Base-by-base conservation (phyloP, 2,888 invertebrate genomes). In the Drosophila prostipennis region DNA sequence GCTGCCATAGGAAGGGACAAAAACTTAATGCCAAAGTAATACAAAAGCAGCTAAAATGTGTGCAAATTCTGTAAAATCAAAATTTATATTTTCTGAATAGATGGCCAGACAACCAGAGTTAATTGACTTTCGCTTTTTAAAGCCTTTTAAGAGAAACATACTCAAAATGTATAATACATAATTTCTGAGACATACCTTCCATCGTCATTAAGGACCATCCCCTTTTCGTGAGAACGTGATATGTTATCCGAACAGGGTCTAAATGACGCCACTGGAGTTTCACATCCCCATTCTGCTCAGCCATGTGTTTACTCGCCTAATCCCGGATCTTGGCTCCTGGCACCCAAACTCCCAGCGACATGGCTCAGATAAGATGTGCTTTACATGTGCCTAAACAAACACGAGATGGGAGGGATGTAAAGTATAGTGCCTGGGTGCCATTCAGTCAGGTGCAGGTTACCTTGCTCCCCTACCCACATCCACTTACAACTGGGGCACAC, bases 321-420 rank as follows among this genome's bases (percentile, higher is more conserved):
- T 82, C 74, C 74, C 37, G 72, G 48, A 58, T 61, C 48, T 34
- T 49, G 52, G 65, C 72, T 61, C 23, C 55, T 60, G 61, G 40
- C 40, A 64, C 36, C 29, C 57, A 46, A 16, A 61, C 65, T 58
- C 67, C 68, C 71, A 84, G 71, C 76, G 76, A 78, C 85, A 84
- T 74, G 79, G 73, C 72, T 65, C 69, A 74, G 84, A 85, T 87
- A 85, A 85, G 88, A 79, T 69, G 65, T 65, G 83, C 83, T 80
- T 85, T 85, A 87, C 86, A 87, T 87, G 77, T 78, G 77, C 84
- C 80, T 85, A 84, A 85, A 72, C 88, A 85, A 85, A 87, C 88
- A 83, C 32, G 60, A 52, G 48, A 23, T 13, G 45, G 39, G 34
- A 14, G 48, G 43, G 10, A 53, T 23, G 43, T 19, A 19, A 4